A percentile compares a stretch with the other conserved stretches of the same genome.
Conservation (phyloP, 1,140 invertebrate species). For the Caenorhabditis briggsae region DNA sequence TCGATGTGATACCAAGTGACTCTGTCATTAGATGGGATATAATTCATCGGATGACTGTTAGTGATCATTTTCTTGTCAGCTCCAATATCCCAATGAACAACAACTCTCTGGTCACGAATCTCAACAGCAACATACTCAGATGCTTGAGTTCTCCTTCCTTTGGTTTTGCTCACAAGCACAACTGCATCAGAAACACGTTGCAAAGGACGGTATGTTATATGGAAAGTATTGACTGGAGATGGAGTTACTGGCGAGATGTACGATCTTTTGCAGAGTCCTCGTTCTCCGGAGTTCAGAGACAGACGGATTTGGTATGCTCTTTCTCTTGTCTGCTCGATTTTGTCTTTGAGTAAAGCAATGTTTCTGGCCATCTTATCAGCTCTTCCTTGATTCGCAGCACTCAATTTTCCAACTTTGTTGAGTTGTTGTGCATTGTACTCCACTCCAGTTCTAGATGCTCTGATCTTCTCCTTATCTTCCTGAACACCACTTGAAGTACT, state of each 20-base stretch:
- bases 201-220: conserved; percentile 72
- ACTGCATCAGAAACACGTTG: conserved; percentile 73
- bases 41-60: conserved; percentile 73
- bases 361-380: conserved; percentile 63
- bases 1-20: conserved; percentile 77
- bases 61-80: conserved; percentile 71
- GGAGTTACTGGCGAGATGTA: conserved; percentile 75
- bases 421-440: conserved; percentile 14
- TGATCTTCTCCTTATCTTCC: conserved; percentile 71
- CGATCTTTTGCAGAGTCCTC: conserved; percentile 69
- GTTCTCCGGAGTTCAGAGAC: conserved; percentile 69
- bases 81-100: conserved; percentile 76
- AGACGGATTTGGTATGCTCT: conserved; percentile 75
- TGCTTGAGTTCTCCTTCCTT: conserved; percentile 72
- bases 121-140: conserved; percentile 76
- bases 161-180: conserved; percentile 72
- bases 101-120: conserved; percentile 71
- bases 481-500: conserved; percentile 69
- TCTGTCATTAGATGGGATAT: conserved; percentile 74
- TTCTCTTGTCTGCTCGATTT: conserved; percentile 76
- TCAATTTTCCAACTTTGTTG: conserved; percentile 34
- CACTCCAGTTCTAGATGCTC: conserved; percentile 29
- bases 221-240: conserved; percentile 72
- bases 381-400: conserved; percentile 43
- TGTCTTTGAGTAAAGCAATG: conserved; percentile 73